Evolutionary conservation across 2,888 invertebrate species (phyloP).

Genomic region (Lysandra bellargus): DNA sequence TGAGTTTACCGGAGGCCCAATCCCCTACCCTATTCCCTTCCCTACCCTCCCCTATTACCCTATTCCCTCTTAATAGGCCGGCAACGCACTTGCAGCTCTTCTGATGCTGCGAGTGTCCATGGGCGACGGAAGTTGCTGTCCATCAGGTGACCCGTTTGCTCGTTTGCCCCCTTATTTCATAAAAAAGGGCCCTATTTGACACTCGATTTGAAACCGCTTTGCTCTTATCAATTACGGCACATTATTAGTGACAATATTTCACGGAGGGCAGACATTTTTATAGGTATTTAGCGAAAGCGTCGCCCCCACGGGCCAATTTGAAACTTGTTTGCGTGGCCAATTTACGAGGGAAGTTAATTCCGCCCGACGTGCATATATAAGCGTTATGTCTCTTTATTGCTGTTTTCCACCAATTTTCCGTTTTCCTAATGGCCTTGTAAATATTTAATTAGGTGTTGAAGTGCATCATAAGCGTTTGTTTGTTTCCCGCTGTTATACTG

Average conservation of each 20-base stretch:
- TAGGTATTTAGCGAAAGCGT: conserved; percentile 80
- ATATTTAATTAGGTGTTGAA: conserved; percentile 18
- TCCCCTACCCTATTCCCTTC: no score
- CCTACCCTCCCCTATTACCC: no score
- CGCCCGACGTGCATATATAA: conserved; percentile 48
- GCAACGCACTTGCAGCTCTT: no score
- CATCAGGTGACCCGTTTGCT: no score
- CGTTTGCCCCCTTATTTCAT: no score
- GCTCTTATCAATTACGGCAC: conserved; percentile 44
- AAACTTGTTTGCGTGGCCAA: conserved; percentile 75
- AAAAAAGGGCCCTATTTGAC: no score
- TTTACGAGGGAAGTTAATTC: conserved; percentile 63
- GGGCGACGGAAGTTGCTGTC: no score
- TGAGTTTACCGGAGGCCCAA: no score
- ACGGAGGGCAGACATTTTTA: conserved; percentile 76
- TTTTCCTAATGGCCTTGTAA: conserved; percentile 18
- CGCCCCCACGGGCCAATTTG: conserved; percentile 77
- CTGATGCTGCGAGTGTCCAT: no score
- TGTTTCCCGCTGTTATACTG: not conserved
- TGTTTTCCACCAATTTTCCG: conserved; percentile 28
- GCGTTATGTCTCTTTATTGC: conserved; percentile 40
- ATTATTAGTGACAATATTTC: conserved; percentile 73
- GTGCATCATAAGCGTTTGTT: not conserved
- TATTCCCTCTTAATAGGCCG: no score
- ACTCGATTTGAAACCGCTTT: conserved; percentile 36